Conservation (phyloP, 2,113 vertebrate species). For the Phyllopteryx taeniolatus region DNA sequence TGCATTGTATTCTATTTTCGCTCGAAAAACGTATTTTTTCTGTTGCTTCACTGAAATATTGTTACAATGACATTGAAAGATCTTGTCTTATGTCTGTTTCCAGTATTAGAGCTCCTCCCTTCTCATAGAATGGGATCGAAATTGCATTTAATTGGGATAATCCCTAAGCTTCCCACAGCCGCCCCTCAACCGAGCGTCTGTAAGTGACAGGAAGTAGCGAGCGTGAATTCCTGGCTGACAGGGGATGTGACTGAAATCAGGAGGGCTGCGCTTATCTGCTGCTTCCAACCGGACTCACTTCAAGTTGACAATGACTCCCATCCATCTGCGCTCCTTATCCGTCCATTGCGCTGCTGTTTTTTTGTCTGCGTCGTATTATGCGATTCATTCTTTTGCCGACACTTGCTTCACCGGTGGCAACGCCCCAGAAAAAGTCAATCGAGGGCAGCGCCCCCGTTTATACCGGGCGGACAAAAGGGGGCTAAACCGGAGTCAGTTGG, state of each 20-base stretch:
- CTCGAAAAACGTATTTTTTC: neutral
- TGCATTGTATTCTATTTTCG: neutral
- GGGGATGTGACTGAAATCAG: conserved; percentile 39
- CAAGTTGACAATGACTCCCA: conserved; percentile 43
- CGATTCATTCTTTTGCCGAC: conserved; percentile 59
- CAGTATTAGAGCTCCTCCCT: neutral
- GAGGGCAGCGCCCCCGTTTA: conserved; percentile 39
- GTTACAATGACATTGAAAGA: neutral
- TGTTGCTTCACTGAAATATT: neutral
- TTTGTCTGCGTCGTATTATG: conserved; percentile 36
- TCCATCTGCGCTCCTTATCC: conserved; percentile 44
- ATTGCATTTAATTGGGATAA: conserved; percentile 13
- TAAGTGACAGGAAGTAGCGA: conserved; percentile 12
- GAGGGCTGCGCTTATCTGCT: conserved; percentile 27
- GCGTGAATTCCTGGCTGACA: conserved; percentile 34
- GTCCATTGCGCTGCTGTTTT: conserved; percentile 29
- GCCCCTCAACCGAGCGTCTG: neutral
- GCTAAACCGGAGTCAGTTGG: conserved; percentile 55
- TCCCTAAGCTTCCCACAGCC: neutral
- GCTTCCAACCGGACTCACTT: conserved; percentile 32
- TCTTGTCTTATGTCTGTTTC: neutral
- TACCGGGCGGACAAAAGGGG: conserved; percentile 51
- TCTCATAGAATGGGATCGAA: neutral
- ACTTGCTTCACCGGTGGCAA: conserved; percentile 66
- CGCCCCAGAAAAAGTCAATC: conserved; percentile 57